Conservation (phyloP, 2,113 vertebrate species). For the Proterorhinus semilunaris region DNA sequence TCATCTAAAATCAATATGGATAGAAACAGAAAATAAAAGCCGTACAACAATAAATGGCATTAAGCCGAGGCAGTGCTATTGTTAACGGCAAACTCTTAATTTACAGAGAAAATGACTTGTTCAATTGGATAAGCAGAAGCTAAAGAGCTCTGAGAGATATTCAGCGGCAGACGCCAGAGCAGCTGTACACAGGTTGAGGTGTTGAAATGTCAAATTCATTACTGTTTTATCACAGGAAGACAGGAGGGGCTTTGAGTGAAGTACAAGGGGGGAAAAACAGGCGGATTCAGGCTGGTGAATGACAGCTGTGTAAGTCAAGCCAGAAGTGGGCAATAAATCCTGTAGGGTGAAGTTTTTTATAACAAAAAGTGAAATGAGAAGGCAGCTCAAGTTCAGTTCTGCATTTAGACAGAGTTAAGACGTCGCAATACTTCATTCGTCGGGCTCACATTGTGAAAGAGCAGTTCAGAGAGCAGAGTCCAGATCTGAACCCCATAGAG, state of each 20-base stretch:
- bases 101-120: conserved; percentile 42
- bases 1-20: conserved; percentile 15
- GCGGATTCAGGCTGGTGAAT: neutral
- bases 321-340: conserved; percentile 12
- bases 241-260: conserved; percentile 22
- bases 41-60: conserved; percentile 35
- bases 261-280: neutral
- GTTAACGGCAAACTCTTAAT: conserved; percentile 34
- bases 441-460: too few relatives aligned
- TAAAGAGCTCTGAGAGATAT: conserved; percentile 13
- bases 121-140: conserved; percentile 37
- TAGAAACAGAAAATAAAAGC: conserved; percentile 27
- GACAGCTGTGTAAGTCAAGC: conserved; percentile 12
- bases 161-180: conserved; percentile 7
- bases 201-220: conserved; percentile 34
- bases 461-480: too few relatives aligned
- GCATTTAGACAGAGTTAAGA: conserved; percentile 31
- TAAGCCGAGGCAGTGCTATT: conserved; percentile 18
- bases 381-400: conserved; percentile 25
- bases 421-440: neutral
- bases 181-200: conserved; percentile 19
- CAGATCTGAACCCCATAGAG: too few relatives aligned
- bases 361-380: conserved; percentile 39
- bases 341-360: conserved; percentile 18
- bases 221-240: conserved; percentile 31